Evolutionary conservation across 1,140 invertebrate species (phyloP), one percentile per base, ranked within the genome.

Genomic region (Steinernema feltiae): DNA sequence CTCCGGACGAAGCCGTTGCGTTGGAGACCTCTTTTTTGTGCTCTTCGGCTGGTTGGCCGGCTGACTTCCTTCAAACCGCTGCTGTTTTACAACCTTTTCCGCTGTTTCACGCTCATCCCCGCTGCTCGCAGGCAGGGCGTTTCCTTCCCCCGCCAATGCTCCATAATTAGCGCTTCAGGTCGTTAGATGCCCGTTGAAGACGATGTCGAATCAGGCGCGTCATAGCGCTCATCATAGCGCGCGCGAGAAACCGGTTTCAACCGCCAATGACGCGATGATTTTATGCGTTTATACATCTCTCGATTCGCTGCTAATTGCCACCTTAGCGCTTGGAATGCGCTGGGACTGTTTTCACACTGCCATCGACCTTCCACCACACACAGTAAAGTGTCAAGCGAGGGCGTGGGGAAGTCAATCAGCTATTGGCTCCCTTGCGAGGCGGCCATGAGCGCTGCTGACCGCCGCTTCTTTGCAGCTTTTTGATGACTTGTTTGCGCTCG

Each of bases 191-290:
- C 53, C 53, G 53, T 21, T 63, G n/a, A 63, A 63, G 53, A 17
- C 24, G 53, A 63, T 63, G 53, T 27, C 24, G 53, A 63, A 63
- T 63, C 24, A 63, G 53, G 53, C 53, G 53, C n/a, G n/a, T n/a
- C n/a, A n/a, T n/a, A n/a, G n/a, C n/a, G 53, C 53, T 63, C 53
- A 63, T 63, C 24, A 63, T 63, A n/a, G n/a, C n/a, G n/a, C n/a
- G n/a, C 53, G 12, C 53, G 15, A 17, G 15, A 27, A 63, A 63
- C 53, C 53, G 24, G 53, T 63, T 63, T 21, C 7, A 15, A 12
- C 53, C 24, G 7, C 3, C 53, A 63, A 27, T 17, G 24, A 63
- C 15, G 7, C 53, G 18, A 7, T 7, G 18, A 63, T 63, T 63
- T 63, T 27, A n/a, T 63, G 15, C 53, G 53, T 63, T 63, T 63